Base-by-base conservation (phyloP, 2,888 invertebrate genomes). In the Crematogaster levior region DNA sequence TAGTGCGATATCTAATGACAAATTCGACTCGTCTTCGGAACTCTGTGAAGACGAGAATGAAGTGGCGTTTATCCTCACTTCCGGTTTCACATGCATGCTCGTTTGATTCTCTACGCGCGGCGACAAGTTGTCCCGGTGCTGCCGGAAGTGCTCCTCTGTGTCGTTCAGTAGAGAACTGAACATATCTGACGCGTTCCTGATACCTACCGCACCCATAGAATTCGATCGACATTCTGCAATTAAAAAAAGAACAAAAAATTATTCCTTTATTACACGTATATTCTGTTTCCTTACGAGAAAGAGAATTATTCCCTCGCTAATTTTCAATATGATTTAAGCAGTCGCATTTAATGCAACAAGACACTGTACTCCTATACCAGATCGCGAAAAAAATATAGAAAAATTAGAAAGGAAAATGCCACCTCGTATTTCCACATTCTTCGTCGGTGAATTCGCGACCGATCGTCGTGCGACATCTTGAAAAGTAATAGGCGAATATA, bases 401-500 rank as follows among this genome's bases (percentile, higher is more conserved):
- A 43, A 51, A 48, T 34, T 34, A 34, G 34, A 6, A 53, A 12
- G 60, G 79, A 93, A 12, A 60, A 27, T 48, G 3, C n/a, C 9
- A 89, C 95, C 95, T 86, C 92, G 93, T 30, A 91, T 92, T 73
- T 94, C 93, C 10, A 94, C 84, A 48, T 93, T 94, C 89, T 96
- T 96, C 4, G 96, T 96, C 0, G 97, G 97, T 0, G 97, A 97
- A 93, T 97, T 97, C 0, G 97, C 97, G 83, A 97, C 96, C 91
- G 97, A 97, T 77, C 97, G 95, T n/a, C 97, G 95, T 0, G 97
- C 97, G 0, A 98, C 97, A 92, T 98, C 98, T 92, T 97, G 97
- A 91, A 98, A 97, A 0, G 97, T 98, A 24, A 98, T 97, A 0
- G 98, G 98, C 0, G 98, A 97, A 93, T 98, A 98, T 87, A 97